Conservation (phyloP, 2,113 vertebrate species). For the Hylia prasina region DNA sequence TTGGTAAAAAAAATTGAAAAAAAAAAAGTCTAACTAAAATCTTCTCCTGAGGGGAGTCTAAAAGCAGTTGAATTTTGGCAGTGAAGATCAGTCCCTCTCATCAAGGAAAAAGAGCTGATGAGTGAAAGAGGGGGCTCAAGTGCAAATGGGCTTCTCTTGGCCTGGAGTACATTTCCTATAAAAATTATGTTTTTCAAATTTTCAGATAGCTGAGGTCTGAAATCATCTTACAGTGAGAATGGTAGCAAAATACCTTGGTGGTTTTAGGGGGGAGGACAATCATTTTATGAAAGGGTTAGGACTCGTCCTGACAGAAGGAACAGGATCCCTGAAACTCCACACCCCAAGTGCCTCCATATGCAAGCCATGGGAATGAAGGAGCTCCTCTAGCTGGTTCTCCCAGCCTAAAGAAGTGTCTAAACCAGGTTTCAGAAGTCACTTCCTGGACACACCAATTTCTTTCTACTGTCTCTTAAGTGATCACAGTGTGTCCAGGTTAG, state of each 20-base stretch:
- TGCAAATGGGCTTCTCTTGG: background rate
- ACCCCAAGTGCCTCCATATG: background rate
- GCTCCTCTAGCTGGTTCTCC: background rate
- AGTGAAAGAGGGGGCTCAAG: background rate
- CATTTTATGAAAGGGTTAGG: background rate
- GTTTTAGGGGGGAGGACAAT: background rate
- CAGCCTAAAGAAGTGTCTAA: background rate
- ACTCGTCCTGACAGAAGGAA: background rate
- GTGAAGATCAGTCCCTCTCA: background rate
- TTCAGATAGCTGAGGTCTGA: background rate
- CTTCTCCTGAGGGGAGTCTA: background rate
- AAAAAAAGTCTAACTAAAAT: background rate
- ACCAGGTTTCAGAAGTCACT: background rate
- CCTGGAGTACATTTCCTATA: background rate
- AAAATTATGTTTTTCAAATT: background rate
- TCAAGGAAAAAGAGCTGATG: background rate
- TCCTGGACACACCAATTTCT: background rate
- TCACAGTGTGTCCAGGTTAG: too few relatives aligned
- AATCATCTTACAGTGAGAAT: background rate
- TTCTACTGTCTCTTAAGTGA: background rate
- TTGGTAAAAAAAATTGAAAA: background rate
- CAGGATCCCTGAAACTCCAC: background rate
- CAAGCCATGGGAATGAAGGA: background rate
- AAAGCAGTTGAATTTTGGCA: background rate
- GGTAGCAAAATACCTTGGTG: background rate